Evolutionary conservation across 2,888 invertebrate genomes (phyloP).

Genomic region (Cephus rjabovi): DNA sequence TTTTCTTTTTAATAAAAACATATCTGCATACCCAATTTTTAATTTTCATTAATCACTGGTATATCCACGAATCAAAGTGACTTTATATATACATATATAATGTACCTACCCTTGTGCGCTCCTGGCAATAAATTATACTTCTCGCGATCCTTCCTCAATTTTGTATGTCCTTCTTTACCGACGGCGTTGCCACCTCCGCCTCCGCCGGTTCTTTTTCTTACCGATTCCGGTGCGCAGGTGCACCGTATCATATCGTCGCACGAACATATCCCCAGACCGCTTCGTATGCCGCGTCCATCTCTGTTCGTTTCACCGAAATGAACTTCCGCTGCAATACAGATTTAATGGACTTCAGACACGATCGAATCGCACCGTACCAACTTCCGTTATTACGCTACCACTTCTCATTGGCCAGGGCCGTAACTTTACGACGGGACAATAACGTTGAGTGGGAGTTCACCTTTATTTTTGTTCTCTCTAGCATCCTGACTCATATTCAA

Average conservation of each 20-base stretch:
- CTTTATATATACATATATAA: too few species aligned
- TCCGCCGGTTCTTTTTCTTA: conserved; percentile 26
- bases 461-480: too few species aligned
- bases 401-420: too few species aligned
- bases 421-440: too few species aligned
- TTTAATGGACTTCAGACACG: conserved; percentile 41
- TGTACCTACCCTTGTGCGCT: conserved; percentile 52
- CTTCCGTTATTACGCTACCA: conserved; percentile 23
- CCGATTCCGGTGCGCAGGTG: conserved; percentile 61
- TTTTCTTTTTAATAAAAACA: too few species aligned
- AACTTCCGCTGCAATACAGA: conserved; percentile 57
- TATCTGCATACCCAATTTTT: not conserved
- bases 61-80: not conserved
- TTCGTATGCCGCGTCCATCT: conserved; percentile 67
- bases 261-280: conserved; percentile 68
- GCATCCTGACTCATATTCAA: not conserved
- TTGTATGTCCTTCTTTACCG: conserved; percentile 28
- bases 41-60: not conserved
- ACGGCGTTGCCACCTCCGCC: conserved; percentile 27
- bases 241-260: conserved; percentile 67
- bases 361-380: conserved; percentile 50
- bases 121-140: conserved; percentile 40
- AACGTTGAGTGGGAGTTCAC: too few species aligned
- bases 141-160: conserved; percentile 42
- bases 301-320: conserved; percentile 63